Conservation (phyloP, 1,140 invertebrate species). For the Drepana arcuata region DNA sequence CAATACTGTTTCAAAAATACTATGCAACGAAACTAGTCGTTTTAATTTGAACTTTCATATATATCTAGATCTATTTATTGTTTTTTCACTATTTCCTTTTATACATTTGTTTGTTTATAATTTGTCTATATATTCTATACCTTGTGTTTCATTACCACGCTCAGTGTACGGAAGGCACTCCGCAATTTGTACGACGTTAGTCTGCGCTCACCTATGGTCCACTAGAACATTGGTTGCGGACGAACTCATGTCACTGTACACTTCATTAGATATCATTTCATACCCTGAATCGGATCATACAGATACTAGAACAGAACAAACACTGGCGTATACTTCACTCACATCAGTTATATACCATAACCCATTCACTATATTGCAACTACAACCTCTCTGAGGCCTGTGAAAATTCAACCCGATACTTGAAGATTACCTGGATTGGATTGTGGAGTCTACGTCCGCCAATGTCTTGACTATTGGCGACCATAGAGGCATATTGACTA, state of each 20-base stretch:
- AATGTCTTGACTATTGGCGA: no score
- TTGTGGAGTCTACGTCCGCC: no score
- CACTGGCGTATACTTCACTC: slow-evolving; percentile 66
- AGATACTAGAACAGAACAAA: slow-evolving; percentile 55
- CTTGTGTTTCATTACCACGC: slow-evolving; percentile 48
- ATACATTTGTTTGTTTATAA: slow-evolving; percentile 39
- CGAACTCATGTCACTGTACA: slow-evolving; percentile 32
- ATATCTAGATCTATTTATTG: slow-evolving; percentile 55
- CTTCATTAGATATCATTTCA: slow-evolving; percentile 58
- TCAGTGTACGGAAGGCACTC: slow-evolving; percentile 40
- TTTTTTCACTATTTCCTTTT: slow-evolving; percentile 53
- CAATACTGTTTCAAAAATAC: slow-evolving; percentile 58
- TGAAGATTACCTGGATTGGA: slow-evolving; percentile 48
- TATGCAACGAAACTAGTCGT: slow-evolving; percentile 63
- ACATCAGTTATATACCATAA: slow-evolving; percentile 56
- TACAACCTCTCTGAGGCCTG: slow-evolving; percentile 43
- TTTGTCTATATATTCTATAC: slow-evolving; percentile 39
- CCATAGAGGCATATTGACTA: background rate
- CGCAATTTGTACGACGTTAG: slow-evolving; percentile 59
- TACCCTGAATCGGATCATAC: slow-evolving; percentile 57
- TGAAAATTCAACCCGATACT: slow-evolving; percentile 50
- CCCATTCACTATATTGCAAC: slow-evolving; percentile 44
- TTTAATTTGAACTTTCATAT: slow-evolving; percentile 61
- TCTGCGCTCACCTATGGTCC: slow-evolving; percentile 43
- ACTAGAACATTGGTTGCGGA: slow-evolving; percentile 19